These are phyloP conservation scores for Drosophila lini DNA, from an alignment of 1,140 invertebrate species.

Conservation along the genomic window DNA sequence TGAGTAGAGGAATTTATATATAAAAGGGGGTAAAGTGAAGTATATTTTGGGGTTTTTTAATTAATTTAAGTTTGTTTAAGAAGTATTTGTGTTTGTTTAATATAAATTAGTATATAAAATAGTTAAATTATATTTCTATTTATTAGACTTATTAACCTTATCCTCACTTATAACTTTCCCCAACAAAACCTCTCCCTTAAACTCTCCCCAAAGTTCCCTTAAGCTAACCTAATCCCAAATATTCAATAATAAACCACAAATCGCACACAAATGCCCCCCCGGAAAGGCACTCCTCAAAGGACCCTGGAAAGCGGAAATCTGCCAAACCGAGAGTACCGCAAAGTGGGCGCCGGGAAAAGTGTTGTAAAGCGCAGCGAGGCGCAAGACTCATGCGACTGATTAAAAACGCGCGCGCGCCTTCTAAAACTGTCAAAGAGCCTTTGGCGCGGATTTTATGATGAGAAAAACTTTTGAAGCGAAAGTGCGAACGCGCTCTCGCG, in stretches of 20 bases:
- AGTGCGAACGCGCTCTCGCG: slow-evolving; percentile 48
- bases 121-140: not conserved
- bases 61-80: no score
- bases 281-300: slow-evolving; percentile 2
- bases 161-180: no score
- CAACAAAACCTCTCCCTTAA: not conserved
- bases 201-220: not conserved
- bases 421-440: slow-evolving; percentile 74
- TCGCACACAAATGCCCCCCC: slow-evolving; percentile 23
- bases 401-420: slow-evolving; percentile 64
- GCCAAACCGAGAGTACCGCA: slow-evolving; percentile 24
- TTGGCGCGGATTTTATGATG: slow-evolving; percentile 67
- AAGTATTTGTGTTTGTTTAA: not conserved
- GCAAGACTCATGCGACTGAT: slow-evolving; percentile 72
- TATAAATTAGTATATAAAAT: not conserved
- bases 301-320: slow-evolving; percentile 1
- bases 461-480: slow-evolving; percentile 74
- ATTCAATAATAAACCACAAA: slow-evolving; percentile 46
- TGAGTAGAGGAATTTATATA: not conserved
- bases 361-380: slow-evolving; percentile 65
- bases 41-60: not conserved
- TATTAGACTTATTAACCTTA: no score
- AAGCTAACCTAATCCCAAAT: slow-evolving; percentile 26
- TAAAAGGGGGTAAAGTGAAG: no score
- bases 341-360: slow-evolving; percentile 52